These are phyloP conservation scores for Staurois parvus DNA, from an alignment of 2,797 vertebrate genomes.

Conservation along the genomic window DNA sequence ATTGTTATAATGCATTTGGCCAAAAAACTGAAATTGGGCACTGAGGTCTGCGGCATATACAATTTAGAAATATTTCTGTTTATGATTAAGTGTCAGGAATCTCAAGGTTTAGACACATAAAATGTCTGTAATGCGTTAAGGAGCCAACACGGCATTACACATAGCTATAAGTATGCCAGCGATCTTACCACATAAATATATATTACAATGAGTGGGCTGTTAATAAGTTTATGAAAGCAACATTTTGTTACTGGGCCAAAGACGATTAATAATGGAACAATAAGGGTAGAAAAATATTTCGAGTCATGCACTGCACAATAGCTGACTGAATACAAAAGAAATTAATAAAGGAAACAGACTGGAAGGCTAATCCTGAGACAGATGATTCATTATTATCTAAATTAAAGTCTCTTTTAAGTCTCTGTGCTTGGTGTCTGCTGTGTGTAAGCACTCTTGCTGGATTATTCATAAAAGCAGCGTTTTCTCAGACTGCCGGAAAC, in stretches of 20 bases:
- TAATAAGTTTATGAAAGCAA: slow-evolving; percentile 55
- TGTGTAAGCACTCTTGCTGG: slow-evolving; percentile 17
- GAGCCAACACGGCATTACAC: slow-evolving; percentile 63
- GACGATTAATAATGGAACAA: slow-evolving; percentile 57
- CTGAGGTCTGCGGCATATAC: slow-evolving; percentile 36
- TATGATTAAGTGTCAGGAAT: slow-evolving; percentile 64
- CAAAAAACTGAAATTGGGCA: slow-evolving; percentile 41
- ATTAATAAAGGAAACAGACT: slow-evolving; percentile 45
- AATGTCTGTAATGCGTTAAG: slow-evolving; percentile 62
- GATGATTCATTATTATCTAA: slow-evolving; percentile 59
- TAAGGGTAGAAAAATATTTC: slow-evolving; percentile 51
- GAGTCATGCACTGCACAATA: slow-evolving; percentile 47
- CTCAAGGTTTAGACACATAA: slow-evolving; percentile 63
- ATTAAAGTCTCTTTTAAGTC: slow-evolving; percentile 54
- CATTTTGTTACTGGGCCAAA: slow-evolving; percentile 54
- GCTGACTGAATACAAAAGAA: slow-evolving; percentile 41
- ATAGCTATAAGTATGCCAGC: slow-evolving; percentile 51
- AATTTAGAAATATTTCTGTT: slow-evolving; percentile 47
- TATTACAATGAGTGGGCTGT: slow-evolving; percentile 55
- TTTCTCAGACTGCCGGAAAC: slow-evolving; percentile 21
- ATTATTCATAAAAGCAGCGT: slow-evolving; percentile 25
- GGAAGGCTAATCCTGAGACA: slow-evolving; percentile 48
- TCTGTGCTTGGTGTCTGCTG: slow-evolving; percentile 39
- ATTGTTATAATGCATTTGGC: slow-evolving; percentile 61
- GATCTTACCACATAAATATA: slow-evolving; percentile 59